Evolutionary conservation across 2,797 vertebrate species (phyloP).

Genomic region (Danio albolineatus): DNA sequence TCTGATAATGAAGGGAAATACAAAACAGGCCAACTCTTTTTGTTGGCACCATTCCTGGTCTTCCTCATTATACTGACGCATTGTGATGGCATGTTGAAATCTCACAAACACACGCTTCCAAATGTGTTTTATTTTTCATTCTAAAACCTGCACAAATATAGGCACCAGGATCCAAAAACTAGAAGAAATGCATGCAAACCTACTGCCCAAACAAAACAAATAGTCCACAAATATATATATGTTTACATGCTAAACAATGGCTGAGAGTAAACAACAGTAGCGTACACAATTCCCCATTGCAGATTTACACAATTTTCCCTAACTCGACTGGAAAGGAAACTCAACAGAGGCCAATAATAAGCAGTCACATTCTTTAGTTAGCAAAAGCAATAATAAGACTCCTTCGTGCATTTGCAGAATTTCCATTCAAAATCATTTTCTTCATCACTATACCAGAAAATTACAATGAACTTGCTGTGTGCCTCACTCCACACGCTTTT

Average conservation of each 20-base stretch:
- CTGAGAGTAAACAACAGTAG: not conserved
- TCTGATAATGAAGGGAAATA: conserved; percentile 44
- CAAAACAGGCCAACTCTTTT: conserved; percentile 39
- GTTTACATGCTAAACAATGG: conserved; percentile 3
- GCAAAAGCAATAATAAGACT: conserved; percentile 30
- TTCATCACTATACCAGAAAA: conserved; percentile 71
- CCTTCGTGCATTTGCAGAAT: conserved; percentile 53
- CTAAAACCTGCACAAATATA: not conserved
- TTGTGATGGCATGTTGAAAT: conserved; percentile 43
- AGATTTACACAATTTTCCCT: not conserved
- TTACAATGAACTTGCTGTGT: conserved; percentile 73
- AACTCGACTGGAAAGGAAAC: not conserved
- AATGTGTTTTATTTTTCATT: not conserved
- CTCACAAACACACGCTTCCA: conserved; percentile 53
- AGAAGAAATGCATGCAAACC: not conserved
- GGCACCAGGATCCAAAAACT: not conserved
- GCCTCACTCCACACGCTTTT: conserved; percentile 70
- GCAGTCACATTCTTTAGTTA: not conserved
- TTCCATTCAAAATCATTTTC: conserved; percentile 68
- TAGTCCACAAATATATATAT: not conserved
- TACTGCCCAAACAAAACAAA: not conserved
- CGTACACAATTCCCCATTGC: not conserved
- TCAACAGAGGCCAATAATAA: not conserved
- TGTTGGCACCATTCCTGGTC: conserved; percentile 54
- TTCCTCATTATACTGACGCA: conserved; percentile 57